These are phyloP conservation scores for Epistrophella euchroma DNA, from an alignment of 2,888 invertebrate species.

Conservation along the genomic window DNA sequence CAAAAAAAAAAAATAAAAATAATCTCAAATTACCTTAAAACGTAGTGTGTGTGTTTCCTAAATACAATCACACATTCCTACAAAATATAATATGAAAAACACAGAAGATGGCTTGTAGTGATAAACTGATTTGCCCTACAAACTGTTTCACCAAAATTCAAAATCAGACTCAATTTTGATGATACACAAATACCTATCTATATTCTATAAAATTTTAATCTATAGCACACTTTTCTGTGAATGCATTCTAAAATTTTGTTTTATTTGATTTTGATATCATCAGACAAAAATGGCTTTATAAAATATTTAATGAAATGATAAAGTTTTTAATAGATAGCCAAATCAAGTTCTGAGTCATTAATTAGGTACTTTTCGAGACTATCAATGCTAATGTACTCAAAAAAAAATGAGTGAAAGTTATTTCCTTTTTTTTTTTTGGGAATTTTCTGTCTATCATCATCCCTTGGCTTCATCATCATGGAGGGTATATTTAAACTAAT, in stretches of 20 bases:
- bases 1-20: slow-evolving; percentile 15
- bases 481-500: slow-evolving; percentile 38
- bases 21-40: slow-evolving; percentile 59
- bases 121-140: slow-evolving; percentile 63
- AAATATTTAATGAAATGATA: slow-evolving; percentile 45
- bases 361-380: slow-evolving; percentile 30
- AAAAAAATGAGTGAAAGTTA: not conserved
- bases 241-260: slow-evolving; percentile 54
- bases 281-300: not conserved
- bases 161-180: slow-evolving; percentile 9
- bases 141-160: slow-evolving; percentile 61
- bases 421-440: not conserved
- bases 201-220: no score
- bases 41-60: slow-evolving; percentile 19
- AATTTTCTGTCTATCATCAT: slow-evolving; percentile 9
- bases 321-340: slow-evolving; percentile 55
- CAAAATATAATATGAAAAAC: not conserved
- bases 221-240: not conserved
- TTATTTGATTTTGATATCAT: slow-evolving; percentile 64
- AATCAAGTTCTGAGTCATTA: slow-evolving; percentile 69
- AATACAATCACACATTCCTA: slow-evolving; percentile 43
- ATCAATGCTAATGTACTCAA: not conserved
- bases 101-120: slow-evolving; percentile 52
- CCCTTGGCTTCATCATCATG: not conserved
- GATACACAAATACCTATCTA: not conserved